Conservation (phyloP, 2,797 vertebrate species). For the Xenentodon cancila region DNA sequence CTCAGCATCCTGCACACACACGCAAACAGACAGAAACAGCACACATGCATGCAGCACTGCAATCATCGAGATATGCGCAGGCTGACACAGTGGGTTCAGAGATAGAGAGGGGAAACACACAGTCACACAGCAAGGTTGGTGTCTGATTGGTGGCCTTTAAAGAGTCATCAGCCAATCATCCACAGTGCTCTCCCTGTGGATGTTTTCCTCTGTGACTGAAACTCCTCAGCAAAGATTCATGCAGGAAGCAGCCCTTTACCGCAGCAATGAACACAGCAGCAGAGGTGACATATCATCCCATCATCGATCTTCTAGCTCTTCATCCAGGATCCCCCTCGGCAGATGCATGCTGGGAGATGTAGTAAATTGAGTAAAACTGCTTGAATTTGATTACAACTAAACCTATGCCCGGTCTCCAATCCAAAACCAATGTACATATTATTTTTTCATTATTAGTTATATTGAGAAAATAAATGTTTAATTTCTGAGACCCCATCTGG, state of each 20-base stretch:
- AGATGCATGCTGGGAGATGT: slow-evolving; percentile 53
- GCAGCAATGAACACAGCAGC: slow-evolving; percentile 52
- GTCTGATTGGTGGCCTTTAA: slow-evolving; percentile 62
- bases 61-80: slow-evolving; percentile 67
- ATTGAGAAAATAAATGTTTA: no score
- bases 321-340: slow-evolving; percentile 33
- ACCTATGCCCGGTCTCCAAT: no score
- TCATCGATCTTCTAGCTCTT: slow-evolving; percentile 46
- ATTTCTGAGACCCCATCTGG: no score
- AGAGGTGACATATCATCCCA: slow-evolving; percentile 48
- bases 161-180: slow-evolving; percentile 59
- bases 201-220: slow-evolving; percentile 58
- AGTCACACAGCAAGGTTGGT: slow-evolving; percentile 51
- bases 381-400: not conserved
- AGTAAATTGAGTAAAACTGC: slow-evolving; percentile 11
- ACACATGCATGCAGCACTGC: slow-evolving; percentile 52
- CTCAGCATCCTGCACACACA: slow-evolving; percentile 50
- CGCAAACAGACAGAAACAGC: slow-evolving; percentile 15
- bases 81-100: slow-evolving; percentile 49
- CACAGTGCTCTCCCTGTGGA: slow-evolving; percentile 51
- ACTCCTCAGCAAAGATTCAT: slow-evolving; percentile 48
- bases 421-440: no score
- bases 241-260: slow-evolving; percentile 50
- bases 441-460: no score
- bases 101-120: slow-evolving; percentile 60